A percentile compares a stretch with the other conserved stretches of the same genome.
Conservation (phyloP, 2,888 invertebrate genomes). For the Pristionchus entomophagus region DNA sequence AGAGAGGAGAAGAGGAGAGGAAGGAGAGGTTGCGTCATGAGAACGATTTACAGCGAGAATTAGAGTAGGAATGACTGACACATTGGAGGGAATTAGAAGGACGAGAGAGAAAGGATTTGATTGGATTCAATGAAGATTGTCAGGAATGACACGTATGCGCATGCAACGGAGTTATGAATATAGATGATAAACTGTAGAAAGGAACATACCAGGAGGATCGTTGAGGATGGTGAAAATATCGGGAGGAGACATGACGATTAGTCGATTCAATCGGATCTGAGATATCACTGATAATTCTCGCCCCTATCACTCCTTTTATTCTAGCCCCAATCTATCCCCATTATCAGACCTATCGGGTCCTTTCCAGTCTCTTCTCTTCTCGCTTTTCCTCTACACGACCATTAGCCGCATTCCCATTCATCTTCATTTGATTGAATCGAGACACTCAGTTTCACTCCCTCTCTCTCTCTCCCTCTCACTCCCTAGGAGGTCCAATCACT, state of each 20-base stretch:
- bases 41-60: not conserved
- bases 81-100: not conserved
- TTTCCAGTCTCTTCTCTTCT: not conserved
- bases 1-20: not conserved
- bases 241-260: conserved; percentile 77
- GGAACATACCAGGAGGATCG: conserved; percentile 77
- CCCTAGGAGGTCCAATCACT: not conserved
- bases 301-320: not conserved
- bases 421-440: not conserved
- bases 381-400: not conserved
- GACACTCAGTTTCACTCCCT: not conserved
- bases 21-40: not conserved
- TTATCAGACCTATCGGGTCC: not conserved
- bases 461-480: not conserved
- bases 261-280: conserved; percentile 50
- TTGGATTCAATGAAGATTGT: too few relatives aligned
- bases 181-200: not conserved
- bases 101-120: not conserved
- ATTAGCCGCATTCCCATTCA: not conserved
- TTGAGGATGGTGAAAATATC: conserved; percentile 82
- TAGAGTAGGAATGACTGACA: not conserved
- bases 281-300: not conserved
- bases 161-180: not conserved
- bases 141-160: too few relatives aligned
- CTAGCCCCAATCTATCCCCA: too few relatives aligned